Conservation (phyloP, 1,140 invertebrate species). For the Drosophila quadrilineata region DNA sequence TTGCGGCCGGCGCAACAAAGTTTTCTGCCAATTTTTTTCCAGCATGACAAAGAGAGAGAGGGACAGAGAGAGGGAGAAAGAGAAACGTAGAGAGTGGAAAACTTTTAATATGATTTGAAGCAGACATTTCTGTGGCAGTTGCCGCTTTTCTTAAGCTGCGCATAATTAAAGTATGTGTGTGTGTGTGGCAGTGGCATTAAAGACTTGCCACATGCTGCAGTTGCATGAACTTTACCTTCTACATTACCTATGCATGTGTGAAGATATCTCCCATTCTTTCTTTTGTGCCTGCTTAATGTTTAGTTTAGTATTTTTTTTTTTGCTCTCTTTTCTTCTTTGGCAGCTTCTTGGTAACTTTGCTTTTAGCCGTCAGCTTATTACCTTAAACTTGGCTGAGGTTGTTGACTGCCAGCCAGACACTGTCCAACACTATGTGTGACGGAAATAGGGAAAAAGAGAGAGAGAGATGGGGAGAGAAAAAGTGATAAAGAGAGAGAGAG, state of each 20-base stretch:
- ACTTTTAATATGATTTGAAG: slow-evolving; percentile 76
- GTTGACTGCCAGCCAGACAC: slow-evolving; percentile 55
- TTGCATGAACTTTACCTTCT: slow-evolving; percentile 51
- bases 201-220: slow-evolving; percentile 25
- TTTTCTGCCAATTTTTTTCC: slow-evolving; percentile 72
- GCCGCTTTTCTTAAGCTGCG: slow-evolving; percentile 4
- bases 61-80: too few relatives aligned
- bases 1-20: slow-evolving; percentile 68
- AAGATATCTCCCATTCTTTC: neutral
- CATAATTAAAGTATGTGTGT: slow-evolving; percentile 70
- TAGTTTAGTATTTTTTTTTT: too few relatives aligned
- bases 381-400: slow-evolving; percentile 73
- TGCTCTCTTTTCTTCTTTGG: too few relatives aligned
- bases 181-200: slow-evolving; percentile 34
- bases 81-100: too few relatives aligned
- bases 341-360: slow-evolving; percentile 44
- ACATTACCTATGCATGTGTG: slow-evolving; percentile 69
- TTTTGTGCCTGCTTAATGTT: slow-evolving; percentile 44
- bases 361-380: slow-evolving; percentile 64
- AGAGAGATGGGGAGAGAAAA: slow-evolving; percentile 16
- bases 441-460: neutral
- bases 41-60: slow-evolving; percentile 38
- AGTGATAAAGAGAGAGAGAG: slow-evolving; percentile 26
- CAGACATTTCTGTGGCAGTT: slow-evolving; percentile 48
- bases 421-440: neutral